Base-by-base conservation (phyloP, 2,888 invertebrate genomes). In the Beris morrisii region DNA sequence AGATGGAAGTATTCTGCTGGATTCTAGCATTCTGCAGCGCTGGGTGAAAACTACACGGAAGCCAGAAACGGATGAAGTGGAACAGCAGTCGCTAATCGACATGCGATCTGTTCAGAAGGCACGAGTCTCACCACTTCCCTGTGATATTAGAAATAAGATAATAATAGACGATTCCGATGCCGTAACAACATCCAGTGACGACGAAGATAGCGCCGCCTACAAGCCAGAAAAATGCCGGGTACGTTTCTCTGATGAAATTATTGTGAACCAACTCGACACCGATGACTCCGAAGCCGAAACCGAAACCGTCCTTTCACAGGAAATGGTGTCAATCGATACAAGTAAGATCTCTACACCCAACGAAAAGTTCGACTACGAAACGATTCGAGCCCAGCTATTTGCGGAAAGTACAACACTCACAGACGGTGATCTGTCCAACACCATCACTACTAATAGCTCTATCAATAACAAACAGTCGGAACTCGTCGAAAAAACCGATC, bases 1-100 rank as follows among this genome's bases (percentile, higher is more conserved):
- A 55, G 83, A 85, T 75, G 88, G 89, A 28, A 90, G 89, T 74
- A 90, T 92, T 72, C 87, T 86, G 75, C 84, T 89, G 69, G 85
- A 87, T 58, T 88, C 87, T 46, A 88, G 88, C 56, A 38, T 65
- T 9, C 12, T 55, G 11, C 45, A 55, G 15, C 30, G 55, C 4
- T 61, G 50, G 50, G 32, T 61, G 7, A 15, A 50, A 11, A 61
- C 50, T n/a, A n/a, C 52, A 4, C 59, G 32, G 11, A 50, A 32
- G 6, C 58, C 46, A 5, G 12, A 6, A 9, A 28, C 12, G 11
- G 57, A 57, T 5, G 11, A 4, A n/a, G 32, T 22, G 6, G 63
- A 64, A 30, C 3, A 30, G 7, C 30, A 46, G 7, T 54, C 64
- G 4, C 44, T 31, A 38, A 44, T 43, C 9, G 32, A 45, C 6